Conservation (phyloP, 2,797 vertebrate genomes). For the Pangasius djambal region DNA sequence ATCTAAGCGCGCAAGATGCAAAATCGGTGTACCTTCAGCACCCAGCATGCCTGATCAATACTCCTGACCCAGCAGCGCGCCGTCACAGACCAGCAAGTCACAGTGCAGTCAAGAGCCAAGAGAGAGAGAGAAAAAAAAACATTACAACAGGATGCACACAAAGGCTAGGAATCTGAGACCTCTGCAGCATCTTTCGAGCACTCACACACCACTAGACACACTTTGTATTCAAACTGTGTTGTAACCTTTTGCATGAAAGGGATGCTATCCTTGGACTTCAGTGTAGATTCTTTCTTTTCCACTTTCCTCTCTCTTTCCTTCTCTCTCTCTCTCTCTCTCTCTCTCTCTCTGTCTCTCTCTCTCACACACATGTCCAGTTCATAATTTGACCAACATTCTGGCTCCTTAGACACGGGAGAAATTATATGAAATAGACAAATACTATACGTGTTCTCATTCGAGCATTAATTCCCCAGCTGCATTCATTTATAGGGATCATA, state of each 20-base stretch:
- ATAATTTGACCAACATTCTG: conserved; percentile 1
- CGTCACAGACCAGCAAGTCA: conserved; percentile 26
- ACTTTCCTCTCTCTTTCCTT: not conserved
- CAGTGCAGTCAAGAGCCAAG: not conserved
- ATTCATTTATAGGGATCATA: conserved; percentile 36
- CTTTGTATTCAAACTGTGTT: conserved; percentile 8
- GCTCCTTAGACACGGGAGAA: not conserved
- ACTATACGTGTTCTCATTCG: conserved; percentile 16
- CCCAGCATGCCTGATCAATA: conserved; percentile 24
- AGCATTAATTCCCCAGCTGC: conserved; percentile 33
- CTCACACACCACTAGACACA: not conserved
- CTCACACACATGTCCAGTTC: not conserved
- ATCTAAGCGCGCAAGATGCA: conserved; percentile 5
- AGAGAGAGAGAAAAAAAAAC: not conserved
- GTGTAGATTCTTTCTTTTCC: not conserved
- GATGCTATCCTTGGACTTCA: not conserved
- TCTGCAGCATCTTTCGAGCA: not conserved
- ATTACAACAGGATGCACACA: conserved; percentile 8
- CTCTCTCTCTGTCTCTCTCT: not conserved
- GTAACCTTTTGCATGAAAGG: not conserved
- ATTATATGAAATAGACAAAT: conserved; percentile 12
- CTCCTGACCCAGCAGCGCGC: conserved; percentile 30
- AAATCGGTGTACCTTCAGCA: conserved; percentile 9
- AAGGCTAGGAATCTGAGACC: conserved; percentile 12
- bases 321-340: conserved; percentile 1